These are phyloP conservation scores for Formica selysi DNA, from an alignment of 1,140 invertebrate species.

Conservation along the genomic window DNA sequence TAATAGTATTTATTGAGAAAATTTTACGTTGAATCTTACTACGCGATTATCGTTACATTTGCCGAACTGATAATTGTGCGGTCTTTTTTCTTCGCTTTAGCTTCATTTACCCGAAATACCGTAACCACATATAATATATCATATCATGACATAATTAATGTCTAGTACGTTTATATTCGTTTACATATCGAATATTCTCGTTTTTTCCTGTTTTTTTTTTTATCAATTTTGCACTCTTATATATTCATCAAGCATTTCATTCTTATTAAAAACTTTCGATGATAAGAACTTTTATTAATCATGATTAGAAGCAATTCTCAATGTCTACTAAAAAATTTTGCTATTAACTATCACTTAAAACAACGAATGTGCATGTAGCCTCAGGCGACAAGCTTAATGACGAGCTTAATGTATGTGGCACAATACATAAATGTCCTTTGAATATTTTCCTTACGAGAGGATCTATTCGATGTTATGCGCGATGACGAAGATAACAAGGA, in stretches of 20 bases:
- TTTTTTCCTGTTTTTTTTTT: neutral
- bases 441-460: constrained; percentile 8
- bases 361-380: neutral
- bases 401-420: neutral
- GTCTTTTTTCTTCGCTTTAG: neutral
- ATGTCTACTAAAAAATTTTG: neutral
- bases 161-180: neutral
- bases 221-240: neutral
- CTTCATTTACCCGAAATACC: neutral
- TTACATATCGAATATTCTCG: neutral
- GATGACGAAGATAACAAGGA: constrained; percentile 73
- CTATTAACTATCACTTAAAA: neutral
- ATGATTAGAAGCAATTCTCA: neutral
- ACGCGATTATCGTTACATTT: neutral
- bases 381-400: neutral
- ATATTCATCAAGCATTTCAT: neutral
- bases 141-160: no score
- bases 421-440: neutral
- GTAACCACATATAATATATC: no score
- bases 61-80: neutral
- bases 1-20: constrained; percentile 9
- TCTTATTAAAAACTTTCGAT: neutral
- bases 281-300: neutral
- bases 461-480: constrained; percentile 49
- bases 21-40: neutral